phyloP scores from a whole-genome alignment of 2,888 invertebrate genomes.

The Corythucha ciliata region DNA sequence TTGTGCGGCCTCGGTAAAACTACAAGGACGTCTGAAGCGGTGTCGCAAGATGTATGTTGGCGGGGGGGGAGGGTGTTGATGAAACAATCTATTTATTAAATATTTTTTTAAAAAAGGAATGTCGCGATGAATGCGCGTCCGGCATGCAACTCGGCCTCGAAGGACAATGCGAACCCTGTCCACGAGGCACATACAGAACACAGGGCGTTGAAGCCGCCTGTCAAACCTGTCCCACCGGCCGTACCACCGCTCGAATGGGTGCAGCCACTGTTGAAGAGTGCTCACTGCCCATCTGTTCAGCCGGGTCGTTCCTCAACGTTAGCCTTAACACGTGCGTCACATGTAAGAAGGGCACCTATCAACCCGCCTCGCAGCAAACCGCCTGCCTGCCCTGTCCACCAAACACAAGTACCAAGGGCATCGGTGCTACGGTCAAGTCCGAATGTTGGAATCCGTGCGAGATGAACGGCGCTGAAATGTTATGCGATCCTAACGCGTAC shows the following conservation, averaged over 20 bases:
- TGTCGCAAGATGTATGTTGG: slow-evolving; percentile 53
- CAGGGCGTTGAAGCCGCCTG: slow-evolving; percentile 85
- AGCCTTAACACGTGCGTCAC: slow-evolving; percentile 75
- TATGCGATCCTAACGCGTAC: slow-evolving; percentile 79
- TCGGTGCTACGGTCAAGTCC: slow-evolving; percentile 65
- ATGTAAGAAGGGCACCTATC: slow-evolving; percentile 85
- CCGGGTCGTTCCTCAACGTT: slow-evolving; percentile 73
- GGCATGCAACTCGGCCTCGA: slow-evolving; percentile 77
- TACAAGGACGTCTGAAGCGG: slow-evolving; percentile 81
- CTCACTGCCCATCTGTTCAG: slow-evolving; percentile 76
- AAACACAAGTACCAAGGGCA: slow-evolving; percentile 77
- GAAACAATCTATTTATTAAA: no score
- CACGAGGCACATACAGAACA: slow-evolving; percentile 74
- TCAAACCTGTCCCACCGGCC: slow-evolving; percentile 74
- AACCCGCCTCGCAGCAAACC: slow-evolving; percentile 79
- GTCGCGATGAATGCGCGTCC: slow-evolving; percentile 79
- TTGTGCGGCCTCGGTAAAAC: slow-evolving; percentile 86
- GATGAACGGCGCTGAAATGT: slow-evolving; percentile 67
- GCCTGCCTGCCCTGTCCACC: slow-evolving; percentile 78
- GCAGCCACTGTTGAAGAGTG: slow-evolving; percentile 81
- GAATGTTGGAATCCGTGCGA: slow-evolving; percentile 90
- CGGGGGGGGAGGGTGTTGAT: no score
- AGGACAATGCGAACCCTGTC: slow-evolving; percentile 87
- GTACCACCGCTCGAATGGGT: slow-evolving; percentile 79
- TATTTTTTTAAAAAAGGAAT: slow-evolving; percentile 47